Percentiles rank a stretch among this genome's conserved stretches.
These are phyloP conservation scores for Albula glossodonta DNA, from an alignment of 2,113 vertebrate genomes.

Conservation along the genomic window DNA sequence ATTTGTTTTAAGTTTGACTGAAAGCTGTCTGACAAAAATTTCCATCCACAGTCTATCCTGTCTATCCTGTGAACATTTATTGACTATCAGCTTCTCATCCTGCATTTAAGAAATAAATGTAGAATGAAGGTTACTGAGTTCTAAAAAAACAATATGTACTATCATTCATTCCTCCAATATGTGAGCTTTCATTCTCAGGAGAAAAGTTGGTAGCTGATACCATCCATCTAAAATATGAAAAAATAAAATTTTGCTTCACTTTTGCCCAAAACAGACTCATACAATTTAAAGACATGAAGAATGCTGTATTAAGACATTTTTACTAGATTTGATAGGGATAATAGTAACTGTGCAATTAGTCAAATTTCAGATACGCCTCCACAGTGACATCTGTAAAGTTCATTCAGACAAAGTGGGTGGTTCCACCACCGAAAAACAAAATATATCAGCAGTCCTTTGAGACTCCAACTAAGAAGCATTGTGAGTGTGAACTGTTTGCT, in stretches of 20 bases:
- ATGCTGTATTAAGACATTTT: background rate
- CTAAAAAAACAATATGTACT: background rate
- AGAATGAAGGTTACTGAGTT: background rate
- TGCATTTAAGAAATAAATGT: background rate
- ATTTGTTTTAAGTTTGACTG: too few species aligned
- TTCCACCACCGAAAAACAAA: background rate
- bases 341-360: background rate
- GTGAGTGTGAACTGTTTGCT: conserved; percentile 48
- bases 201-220: conserved; percentile 68
- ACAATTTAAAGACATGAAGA: background rate
- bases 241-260: background rate
- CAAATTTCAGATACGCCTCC: conserved; percentile 17
- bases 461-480: conserved; percentile 50
- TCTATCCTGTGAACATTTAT: too few species aligned
- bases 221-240: conserved; percentile 51
- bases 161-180: conserved; percentile 59
- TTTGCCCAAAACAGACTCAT: background rate
- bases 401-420: conserved; percentile 55
- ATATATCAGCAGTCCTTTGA: background rate
- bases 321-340: background rate
- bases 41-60: too few species aligned
- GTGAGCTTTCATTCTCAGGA: conserved; percentile 72
- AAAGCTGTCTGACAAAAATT: too few species aligned
- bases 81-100: background rate
- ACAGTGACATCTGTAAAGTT: conserved; percentile 47